A percentile compares a stretch with the other conserved stretches of the same genome.
phyloP scores from a whole-genome alignment of 2,797 vertebrate species.

The Tragopan temminckii region DNA sequence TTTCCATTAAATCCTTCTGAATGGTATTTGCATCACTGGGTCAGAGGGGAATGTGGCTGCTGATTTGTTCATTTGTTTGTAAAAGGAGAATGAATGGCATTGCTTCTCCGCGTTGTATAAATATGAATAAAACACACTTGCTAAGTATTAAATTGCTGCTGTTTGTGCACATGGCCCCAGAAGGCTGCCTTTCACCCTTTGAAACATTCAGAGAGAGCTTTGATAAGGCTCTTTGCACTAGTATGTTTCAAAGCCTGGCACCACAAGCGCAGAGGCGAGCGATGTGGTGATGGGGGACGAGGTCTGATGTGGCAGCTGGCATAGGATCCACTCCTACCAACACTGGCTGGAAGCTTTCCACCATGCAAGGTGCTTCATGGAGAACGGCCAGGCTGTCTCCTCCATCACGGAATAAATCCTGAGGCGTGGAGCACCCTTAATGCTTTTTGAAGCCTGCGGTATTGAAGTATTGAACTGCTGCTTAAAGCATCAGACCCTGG shows the following conservation, averaged over 20 bases:
- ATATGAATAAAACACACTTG: background rate
- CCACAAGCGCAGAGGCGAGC: background rate
- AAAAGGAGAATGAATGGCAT: background rate
- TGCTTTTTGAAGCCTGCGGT: background rate
- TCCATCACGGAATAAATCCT: background rate
- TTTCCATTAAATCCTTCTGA: background rate
- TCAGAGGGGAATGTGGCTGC: background rate
- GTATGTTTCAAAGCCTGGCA: background rate
- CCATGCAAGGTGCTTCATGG: background rate
- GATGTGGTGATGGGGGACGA: accelerated
- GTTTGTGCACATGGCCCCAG: accelerated
- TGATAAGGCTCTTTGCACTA: background rate
- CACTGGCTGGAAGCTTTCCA: background rate
- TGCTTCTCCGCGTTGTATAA: background rate
- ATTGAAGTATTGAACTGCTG: background rate
- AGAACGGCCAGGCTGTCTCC: background rate
- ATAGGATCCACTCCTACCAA: accelerated
- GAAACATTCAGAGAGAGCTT: background rate
- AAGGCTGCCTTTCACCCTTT: background rate
- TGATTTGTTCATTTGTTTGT: background rate
- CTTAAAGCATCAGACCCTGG: background rate
- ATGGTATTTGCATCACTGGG: background rate
- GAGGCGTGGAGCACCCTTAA: background rate
- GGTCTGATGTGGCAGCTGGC: background rate
- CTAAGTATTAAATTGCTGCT: background rate